A percentile compares a stretch with the other conserved stretches of the same genome.
Evolutionary conservation across 2,113 vertebrate genomes (phyloP).

Genomic region (Carettochelys insculpta): DNA sequence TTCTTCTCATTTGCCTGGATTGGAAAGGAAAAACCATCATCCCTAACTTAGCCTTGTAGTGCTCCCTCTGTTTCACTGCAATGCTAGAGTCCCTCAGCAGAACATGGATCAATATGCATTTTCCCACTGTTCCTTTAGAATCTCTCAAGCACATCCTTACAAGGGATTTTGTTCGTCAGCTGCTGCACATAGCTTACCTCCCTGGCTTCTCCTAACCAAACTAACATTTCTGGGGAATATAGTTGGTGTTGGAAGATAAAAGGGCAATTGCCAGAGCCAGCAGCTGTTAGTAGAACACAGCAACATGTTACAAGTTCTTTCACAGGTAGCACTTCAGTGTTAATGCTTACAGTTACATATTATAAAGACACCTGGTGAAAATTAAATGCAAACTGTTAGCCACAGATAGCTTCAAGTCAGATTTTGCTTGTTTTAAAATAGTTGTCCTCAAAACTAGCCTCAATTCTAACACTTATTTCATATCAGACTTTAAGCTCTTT

Average conservation of each 20-base stretch:
- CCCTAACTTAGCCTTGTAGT: too few relatives aligned
- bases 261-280: neutral
- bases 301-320: neutral
- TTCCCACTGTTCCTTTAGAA: neutral
- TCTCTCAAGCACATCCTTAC: neutral
- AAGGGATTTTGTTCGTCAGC: neutral
- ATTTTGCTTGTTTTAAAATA: neutral
- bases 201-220: neutral
- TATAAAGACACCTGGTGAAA: neutral
- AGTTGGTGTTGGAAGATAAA: neutral
- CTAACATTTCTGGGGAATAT: neutral
- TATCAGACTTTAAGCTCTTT: neutral
- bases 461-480: neutral
- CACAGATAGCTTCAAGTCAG: neutral
- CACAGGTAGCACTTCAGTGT: neutral
- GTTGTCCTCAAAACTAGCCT: neutral
- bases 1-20: conserved; percentile 80
- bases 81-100: neutral
- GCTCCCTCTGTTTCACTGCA: neutral
- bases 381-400: neutral
- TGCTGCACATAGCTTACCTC: neutral
- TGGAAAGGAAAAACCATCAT: conserved; percentile 13
- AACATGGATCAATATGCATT: neutral
- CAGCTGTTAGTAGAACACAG: neutral
- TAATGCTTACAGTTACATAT: neutral